Evolutionary conservation across 2,888 invertebrate species (phyloP).

Genomic region (Patella caerulea): DNA sequence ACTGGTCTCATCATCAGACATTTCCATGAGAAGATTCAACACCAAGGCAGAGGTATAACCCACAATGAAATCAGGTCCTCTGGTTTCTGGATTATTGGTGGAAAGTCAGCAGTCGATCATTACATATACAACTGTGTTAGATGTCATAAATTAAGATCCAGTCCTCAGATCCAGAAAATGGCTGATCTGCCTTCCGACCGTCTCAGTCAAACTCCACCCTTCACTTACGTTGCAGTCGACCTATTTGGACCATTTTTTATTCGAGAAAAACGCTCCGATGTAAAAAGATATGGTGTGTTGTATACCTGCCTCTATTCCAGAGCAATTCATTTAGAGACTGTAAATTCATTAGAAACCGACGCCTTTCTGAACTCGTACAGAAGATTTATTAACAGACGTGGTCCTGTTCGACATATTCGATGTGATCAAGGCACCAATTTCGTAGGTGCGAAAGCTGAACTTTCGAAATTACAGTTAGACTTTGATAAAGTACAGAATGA

Average conservation of each 20-base stretch:
- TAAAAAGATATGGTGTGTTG: slow-evolving; percentile 19
- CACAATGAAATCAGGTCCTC: background rate
- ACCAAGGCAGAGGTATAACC: slow-evolving; percentile 13
- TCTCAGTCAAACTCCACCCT: slow-evolving; percentile 23
- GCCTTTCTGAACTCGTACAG: slow-evolving; percentile 18
- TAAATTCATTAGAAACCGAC: slow-evolving; percentile 18
- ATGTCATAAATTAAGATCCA: slow-evolving; percentile 13
- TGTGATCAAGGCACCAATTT: background rate
- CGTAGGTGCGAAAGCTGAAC: background rate
- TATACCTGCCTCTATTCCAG: slow-evolving; percentile 28
- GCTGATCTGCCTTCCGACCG: slow-evolving; percentile 27
- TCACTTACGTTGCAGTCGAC: slow-evolving; percentile 22
- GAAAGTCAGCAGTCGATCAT: background rate
- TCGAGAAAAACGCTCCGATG: slow-evolving; percentile 8
- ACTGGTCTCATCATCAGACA: background rate
- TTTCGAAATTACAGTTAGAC: slow-evolving; percentile 24
- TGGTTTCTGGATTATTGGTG: slow-evolving; percentile 1
- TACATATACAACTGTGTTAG: background rate
- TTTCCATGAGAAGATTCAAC: background rate
- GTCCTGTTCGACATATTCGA: slow-evolving; percentile 16
- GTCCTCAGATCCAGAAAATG: slow-evolving; percentile 24
- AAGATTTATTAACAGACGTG: slow-evolving; percentile 15
- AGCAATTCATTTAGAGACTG: slow-evolving; percentile 51
- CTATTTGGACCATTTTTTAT: slow-evolving; percentile 25
- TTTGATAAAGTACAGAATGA: slow-evolving; percentile 20